phyloP scores from a whole-genome alignment of 2,888 invertebrate genomes.

The Drosophila meridiana region DNA sequence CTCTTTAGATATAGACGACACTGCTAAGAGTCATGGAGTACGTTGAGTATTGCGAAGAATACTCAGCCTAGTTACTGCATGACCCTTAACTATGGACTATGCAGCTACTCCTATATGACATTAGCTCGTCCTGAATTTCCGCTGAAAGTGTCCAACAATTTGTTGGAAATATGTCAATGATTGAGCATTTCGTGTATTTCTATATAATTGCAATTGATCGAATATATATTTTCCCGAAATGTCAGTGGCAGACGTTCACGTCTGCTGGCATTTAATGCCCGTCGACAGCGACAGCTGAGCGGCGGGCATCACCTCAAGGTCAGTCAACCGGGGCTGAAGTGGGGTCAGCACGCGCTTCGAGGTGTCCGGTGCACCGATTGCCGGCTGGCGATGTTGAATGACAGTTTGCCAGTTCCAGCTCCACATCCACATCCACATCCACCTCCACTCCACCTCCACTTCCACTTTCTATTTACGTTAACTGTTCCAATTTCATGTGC shows the following conservation, averaged over 20 bases:
- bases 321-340: slow-evolving; percentile 22
- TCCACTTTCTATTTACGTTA: slow-evolving; percentile 9
- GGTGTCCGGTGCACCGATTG: slow-evolving; percentile 11
- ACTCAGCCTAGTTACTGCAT: background rate
- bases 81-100: background rate
- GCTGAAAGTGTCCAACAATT: background rate
- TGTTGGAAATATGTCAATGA: slow-evolving; percentile 1
- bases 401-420: background rate
- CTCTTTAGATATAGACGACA: background rate
- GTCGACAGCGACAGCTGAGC: slow-evolving; percentile 31
- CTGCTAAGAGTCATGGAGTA: background rate
- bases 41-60: background rate
- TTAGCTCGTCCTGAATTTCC: background rate
- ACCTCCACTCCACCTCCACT: accelerated
- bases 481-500: slow-evolving; percentile 13
- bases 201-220: background rate
- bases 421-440: background rate
- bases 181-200: background rate
- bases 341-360: slow-evolving; percentile 12
- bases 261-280: slow-evolving; percentile 66
- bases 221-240: slow-evolving; percentile 3
- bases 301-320: slow-evolving; percentile 73
- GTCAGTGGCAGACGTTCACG: slow-evolving; percentile 20
- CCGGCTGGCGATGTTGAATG: background rate
- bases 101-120: background rate